These are phyloP conservation scores for Ischnura elegans DNA, from an alignment of 2,888 invertebrate species.

Conservation along the genomic window DNA sequence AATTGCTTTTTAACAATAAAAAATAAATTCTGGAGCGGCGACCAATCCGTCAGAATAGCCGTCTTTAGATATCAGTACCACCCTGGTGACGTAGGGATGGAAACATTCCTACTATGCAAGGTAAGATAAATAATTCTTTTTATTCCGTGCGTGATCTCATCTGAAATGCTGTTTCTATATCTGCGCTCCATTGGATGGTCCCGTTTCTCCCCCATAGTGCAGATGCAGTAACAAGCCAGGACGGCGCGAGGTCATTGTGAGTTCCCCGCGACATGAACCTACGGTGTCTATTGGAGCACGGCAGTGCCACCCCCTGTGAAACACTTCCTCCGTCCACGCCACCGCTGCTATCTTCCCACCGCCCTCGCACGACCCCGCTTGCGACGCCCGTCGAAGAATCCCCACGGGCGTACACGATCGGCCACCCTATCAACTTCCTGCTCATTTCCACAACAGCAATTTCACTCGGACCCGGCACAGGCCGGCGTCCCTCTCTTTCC, in stretches of 20 bases:
- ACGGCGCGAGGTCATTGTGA: not conserved
- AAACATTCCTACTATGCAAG: too few relatives aligned
- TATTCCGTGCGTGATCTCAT: too few relatives aligned
- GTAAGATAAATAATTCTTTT: too few relatives aligned
- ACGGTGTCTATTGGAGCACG: not conserved
- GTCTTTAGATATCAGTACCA: too few relatives aligned
- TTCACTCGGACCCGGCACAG: conserved; percentile 42
- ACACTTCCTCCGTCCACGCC: not conserved
- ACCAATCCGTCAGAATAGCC: too few relatives aligned
- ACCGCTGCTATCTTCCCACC: not conserved
- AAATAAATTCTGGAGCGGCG: too few relatives aligned
- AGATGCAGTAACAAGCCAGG: not conserved
- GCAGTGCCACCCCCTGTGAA: not conserved
- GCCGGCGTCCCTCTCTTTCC: not conserved
- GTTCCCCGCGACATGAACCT: not conserved
- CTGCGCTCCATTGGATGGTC: too few relatives aligned
- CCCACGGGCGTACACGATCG: conserved; percentile 64
- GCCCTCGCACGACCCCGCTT: not conserved
- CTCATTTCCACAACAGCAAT: conserved; percentile 66
- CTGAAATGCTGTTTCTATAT: too few relatives aligned
- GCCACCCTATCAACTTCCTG: conserved; percentile 33
- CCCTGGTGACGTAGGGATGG: too few relatives aligned
- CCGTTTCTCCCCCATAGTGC: not conserved
- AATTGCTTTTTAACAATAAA: too few relatives aligned
- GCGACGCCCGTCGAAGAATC: not conserved